A percentile compares a stretch with the other conserved stretches of the same genome.
Evolutionary conservation across 2,888 invertebrate species (phyloP).

Genomic region (Lithophane socia): DNA sequence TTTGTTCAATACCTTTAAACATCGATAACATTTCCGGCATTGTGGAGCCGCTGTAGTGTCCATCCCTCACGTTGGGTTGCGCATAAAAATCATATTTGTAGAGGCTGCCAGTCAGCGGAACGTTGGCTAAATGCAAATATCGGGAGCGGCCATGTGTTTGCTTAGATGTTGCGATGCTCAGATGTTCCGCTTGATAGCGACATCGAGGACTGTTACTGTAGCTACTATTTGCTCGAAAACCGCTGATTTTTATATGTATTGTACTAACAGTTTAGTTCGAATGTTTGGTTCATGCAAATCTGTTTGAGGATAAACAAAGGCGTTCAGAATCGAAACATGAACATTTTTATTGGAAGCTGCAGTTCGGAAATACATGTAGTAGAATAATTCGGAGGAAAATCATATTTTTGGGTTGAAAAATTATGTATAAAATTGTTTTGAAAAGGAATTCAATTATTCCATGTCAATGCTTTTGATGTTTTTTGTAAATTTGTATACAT

Average conservation of each 20-base stretch:
- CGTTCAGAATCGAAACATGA: constrained; percentile 32
- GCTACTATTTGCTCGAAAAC: constrained; percentile 56
- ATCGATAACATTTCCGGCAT: constrained; percentile 47
- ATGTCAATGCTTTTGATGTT: background rate
- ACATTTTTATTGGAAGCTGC: constrained; percentile 24
- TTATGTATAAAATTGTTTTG: no score
- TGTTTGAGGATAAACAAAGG: constrained; percentile 53
- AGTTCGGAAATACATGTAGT: constrained; percentile 6
- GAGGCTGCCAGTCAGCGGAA: constrained; percentile 63
- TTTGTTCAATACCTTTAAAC: constrained; percentile 27
- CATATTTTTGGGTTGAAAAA: background rate
- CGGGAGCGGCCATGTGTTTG: constrained; percentile 58
- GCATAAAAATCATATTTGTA: constrained; percentile 72
- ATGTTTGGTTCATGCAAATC: constrained; percentile 57
- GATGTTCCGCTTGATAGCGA: constrained; percentile 60
- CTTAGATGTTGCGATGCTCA: constrained; percentile 59
- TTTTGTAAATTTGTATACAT: background rate
- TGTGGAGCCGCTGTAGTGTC: constrained; percentile 49
- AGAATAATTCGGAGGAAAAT: background rate
- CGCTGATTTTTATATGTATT: constrained; percentile 64
- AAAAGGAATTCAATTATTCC: no score
- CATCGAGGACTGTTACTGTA: constrained; percentile 49
- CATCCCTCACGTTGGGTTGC: constrained; percentile 57
- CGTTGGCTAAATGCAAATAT: constrained; percentile 69
- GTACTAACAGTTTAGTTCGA: constrained; percentile 50